These are phyloP conservation scores for Drosophila oshimai DNA, from an alignment of 1,140 invertebrate species.

Conservation along the genomic window DNA sequence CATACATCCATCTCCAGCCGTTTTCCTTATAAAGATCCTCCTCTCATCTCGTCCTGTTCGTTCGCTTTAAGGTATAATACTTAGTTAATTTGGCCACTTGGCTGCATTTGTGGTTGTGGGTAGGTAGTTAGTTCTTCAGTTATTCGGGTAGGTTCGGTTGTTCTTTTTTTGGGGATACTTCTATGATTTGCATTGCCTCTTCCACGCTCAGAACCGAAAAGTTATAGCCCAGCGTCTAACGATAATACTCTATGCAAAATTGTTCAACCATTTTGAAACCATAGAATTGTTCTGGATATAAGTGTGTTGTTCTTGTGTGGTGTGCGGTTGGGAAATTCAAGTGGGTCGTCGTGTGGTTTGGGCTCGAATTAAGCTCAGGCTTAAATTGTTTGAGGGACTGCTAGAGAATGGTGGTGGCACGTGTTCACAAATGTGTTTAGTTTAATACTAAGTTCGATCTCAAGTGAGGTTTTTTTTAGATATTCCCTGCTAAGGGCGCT, in stretches of 20 bases:
- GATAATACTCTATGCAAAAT: slow-evolving; percentile 60
- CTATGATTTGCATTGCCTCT: slow-evolving; percentile 68
- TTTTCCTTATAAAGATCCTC: not conserved
- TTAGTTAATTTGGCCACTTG: slow-evolving; percentile 78
- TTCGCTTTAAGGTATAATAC: slow-evolving; percentile 66
- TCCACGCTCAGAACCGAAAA: slow-evolving; percentile 53
- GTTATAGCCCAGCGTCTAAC: slow-evolving; percentile 55
- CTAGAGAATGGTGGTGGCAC: slow-evolving; percentile 16
- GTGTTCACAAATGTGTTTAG: slow-evolving; percentile 7
- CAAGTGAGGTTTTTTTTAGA: not conserved
- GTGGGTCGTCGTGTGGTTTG: slow-evolving; percentile 37
- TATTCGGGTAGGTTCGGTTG: slow-evolving; percentile 60
- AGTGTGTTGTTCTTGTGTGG: slow-evolving; percentile 29
- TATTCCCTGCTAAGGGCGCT: not conserved
- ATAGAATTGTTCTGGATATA: slow-evolving; percentile 70
- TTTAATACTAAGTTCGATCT: slow-evolving; percentile 34
- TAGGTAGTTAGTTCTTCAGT: slow-evolving; percentile 71
- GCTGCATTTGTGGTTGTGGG: slow-evolving; percentile 62
- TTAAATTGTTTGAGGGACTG: slow-evolving; percentile 17
- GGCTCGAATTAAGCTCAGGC: slow-evolving; percentile 55
- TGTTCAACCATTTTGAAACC: slow-evolving; percentile 79
- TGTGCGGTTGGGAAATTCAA: slow-evolving; percentile 33
- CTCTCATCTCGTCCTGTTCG: not conserved
- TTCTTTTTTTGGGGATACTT: slow-evolving; percentile 58
- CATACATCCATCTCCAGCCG: slow-evolving; percentile 45